phyloP scores from a whole-genome alignment of 53 echinoderm and acorn worm genomes.

The Astropecten irregularis region DNA sequence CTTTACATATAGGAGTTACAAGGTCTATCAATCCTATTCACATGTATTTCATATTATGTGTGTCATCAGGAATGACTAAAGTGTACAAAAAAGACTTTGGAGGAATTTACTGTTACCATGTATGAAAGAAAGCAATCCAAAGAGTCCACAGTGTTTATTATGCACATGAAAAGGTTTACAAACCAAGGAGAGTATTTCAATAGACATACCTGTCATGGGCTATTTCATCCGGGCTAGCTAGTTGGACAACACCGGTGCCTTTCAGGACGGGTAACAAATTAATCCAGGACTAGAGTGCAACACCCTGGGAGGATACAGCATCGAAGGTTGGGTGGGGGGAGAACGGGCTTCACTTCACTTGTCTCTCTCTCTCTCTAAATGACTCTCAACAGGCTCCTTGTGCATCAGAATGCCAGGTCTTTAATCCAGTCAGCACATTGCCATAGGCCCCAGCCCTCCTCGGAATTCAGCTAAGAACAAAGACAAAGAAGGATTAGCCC shows the following conservation, averaged over 20 bases:
- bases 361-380: neutral
- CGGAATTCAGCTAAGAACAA: constrained; percentile 46
- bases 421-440: constrained; percentile 22
- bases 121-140: no score
- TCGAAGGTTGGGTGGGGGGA: neutral
- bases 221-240: neutral
- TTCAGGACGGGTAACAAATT: neutral
- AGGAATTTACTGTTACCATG: no score
- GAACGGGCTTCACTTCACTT: neutral
- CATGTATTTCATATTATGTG: no score
- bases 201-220: neutral
- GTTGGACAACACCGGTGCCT: neutral
- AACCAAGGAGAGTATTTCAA: no score
- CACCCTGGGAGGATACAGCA: neutral
- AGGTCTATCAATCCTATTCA: no score
- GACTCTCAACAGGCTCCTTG: neutral
- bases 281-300: neutral
- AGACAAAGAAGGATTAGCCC: constrained; percentile 32
- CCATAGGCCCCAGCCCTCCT: neutral
- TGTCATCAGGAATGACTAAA: no score
- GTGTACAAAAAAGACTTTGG: no score
- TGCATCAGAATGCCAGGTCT: constrained; percentile 30
- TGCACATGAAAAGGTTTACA: no score
- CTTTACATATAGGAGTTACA: no score
- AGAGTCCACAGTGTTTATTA: no score